phyloP scores from a whole-genome alignment of 2,888 invertebrate species.

The Xanthostigma xanthostigma region DNA sequence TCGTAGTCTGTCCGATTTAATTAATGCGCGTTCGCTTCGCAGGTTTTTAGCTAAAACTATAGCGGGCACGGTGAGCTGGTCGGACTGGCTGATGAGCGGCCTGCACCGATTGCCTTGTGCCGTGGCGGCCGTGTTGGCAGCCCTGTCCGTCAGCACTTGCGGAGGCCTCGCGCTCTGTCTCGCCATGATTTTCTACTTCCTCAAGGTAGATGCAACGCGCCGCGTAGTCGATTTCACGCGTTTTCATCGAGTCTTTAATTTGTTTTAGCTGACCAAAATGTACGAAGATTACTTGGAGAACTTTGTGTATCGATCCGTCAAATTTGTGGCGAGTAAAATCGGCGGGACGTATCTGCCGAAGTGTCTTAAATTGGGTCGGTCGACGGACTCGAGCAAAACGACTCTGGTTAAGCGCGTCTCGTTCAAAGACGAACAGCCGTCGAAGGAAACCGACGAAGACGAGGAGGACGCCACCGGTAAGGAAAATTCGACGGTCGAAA shows the following conservation, averaged over 20 bases:
- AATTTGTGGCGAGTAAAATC: slow-evolving; percentile 20
- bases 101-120: slow-evolving; percentile 54
- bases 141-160: slow-evolving; percentile 50
- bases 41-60: slow-evolving; percentile 34
- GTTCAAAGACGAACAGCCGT: slow-evolving; percentile 10
- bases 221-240: neutral
- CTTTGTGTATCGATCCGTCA: slow-evolving; percentile 33
- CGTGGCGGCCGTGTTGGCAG: slow-evolving; percentile 45
- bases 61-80: slow-evolving; percentile 31
- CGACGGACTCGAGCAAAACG: too few species aligned
- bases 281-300: slow-evolving; percentile 62
- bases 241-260: slow-evolving; percentile 21
- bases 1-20: too few species aligned
- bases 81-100: slow-evolving; percentile 47
- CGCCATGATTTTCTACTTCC: slow-evolving; percentile 51
- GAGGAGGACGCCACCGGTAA: slow-evolving; percentile 3
- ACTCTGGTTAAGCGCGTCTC: too few species aligned
- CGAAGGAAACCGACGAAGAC: slow-evolving; percentile 10
- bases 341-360: neutral
- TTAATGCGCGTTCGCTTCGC: slow-evolving; percentile 10
- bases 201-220: slow-evolving; percentile 35
- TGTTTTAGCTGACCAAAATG: slow-evolving; percentile 50
- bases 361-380: too few species aligned
- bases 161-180: slow-evolving; percentile 55
- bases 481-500: neutral